Evolutionary conservation across 1,140 invertebrate genomes (phyloP), one percentile per base, ranked within the genome.

Genomic region (Pseudomyrmex dendroicus): DNA sequence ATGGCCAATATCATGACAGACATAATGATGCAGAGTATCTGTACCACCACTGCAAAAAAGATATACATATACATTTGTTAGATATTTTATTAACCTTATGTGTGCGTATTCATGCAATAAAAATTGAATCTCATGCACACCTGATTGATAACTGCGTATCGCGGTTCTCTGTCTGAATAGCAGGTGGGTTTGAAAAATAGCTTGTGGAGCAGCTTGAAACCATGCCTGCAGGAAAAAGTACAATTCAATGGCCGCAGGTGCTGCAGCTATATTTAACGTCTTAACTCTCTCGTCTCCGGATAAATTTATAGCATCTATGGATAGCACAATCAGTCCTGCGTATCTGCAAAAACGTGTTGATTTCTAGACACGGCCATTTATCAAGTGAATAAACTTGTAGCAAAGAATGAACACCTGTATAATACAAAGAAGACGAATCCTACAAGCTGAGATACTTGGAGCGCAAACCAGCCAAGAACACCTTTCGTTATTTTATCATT

Each of bases 211-310:
- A 5, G 96, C 95, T 91, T 97, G 96, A 35, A 96, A 94, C 93
- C 96, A 97, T n/a, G 96, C 95, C 91, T 97, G 96, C 17, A 97
- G 93, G 80, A 97, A 96, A 76, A 96, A 95, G 90, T 97, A 97
- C 5, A 97, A 92, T 91, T 97, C 96, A 77, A 96, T 95, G 35
- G 95, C 95, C 54, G 96, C 95, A 13, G 96, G 95, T 59, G 95
- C 92, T 2, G 95, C 93, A 4, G 96, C 95, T 83, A 93, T 90
- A 17, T 92, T 89, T 59, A 97, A 89, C 64, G 96, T 96, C 83
- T 96, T 95, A 86, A 93, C 92, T 72, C 95, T 95, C 63, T 95
- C 94, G 56, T 95, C 92, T 72, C 96, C 95, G 44, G 92, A 90
- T 77, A 95, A 95, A 80, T 95, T 95, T 20, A 96, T 95, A 66